These are phyloP conservation scores for Choristoneura fumiferana DNA, from an alignment of 1,140 invertebrate genomes.

Conservation along the genomic window DNA sequence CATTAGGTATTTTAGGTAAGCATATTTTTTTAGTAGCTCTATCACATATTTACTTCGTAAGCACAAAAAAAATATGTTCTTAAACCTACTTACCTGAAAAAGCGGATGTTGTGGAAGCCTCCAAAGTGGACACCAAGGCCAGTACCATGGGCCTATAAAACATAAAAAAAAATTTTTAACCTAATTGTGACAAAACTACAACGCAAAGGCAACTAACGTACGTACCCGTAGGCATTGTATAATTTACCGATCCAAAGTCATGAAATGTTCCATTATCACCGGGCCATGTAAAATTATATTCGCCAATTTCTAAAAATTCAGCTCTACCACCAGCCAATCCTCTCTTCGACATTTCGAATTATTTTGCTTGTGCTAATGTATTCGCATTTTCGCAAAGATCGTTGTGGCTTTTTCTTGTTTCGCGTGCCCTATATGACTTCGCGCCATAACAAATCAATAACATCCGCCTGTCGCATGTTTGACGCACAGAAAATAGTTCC, in stretches of 20 bases:
- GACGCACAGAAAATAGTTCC: slow-evolving; percentile 5
- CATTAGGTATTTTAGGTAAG: no score
- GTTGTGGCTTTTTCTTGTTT: background rate
- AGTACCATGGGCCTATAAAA: slow-evolving; percentile 77
- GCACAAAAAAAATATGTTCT: no score
- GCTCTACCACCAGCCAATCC: slow-evolving; percentile 48
- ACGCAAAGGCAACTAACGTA: no score
- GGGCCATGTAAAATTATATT: slow-evolving; percentile 73
- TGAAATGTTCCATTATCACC: slow-evolving; percentile 69
- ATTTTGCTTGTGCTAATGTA: background rate
- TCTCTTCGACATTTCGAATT: slow-evolving; percentile 46
- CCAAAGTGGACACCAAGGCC: slow-evolving; percentile 84
- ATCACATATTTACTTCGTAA: no score
- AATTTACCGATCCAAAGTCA: slow-evolving; percentile 65
- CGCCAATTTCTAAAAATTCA: slow-evolving; percentile 64
- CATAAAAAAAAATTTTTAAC: slow-evolving; percentile 22
- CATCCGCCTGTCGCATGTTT: slow-evolving; percentile 32
- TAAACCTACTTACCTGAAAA: slow-evolving; percentile 70
- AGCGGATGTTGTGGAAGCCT: slow-evolving; percentile 84
- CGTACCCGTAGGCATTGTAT: slow-evolving; percentile 69
- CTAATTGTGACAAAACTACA: slow-evolving; percentile 6
- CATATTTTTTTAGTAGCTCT: no score
- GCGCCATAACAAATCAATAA: slow-evolving; percentile 68
- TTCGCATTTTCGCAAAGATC: background rate
- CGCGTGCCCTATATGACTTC: slow-evolving; percentile 28